Conservation (phyloP, 2,888 invertebrate species). For the Amphimallon solstitiale region DNA sequence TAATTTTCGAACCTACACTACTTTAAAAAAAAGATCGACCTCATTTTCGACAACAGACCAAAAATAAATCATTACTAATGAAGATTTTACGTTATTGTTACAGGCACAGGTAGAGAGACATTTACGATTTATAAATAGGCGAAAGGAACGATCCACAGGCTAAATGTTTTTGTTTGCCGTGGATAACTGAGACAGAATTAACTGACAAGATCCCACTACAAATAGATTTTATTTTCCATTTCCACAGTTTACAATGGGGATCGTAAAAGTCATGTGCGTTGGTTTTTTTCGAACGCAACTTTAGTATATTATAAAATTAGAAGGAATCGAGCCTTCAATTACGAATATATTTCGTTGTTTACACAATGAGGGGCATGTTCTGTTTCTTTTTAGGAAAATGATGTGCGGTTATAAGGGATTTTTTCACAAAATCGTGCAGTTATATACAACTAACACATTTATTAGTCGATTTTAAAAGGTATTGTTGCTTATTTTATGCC, state of each 20-base stretch:
- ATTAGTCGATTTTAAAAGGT: neutral
- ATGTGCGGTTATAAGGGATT: constrained; percentile 5
- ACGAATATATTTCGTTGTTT: constrained; percentile 2
- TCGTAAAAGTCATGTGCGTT: constrained; percentile 1
- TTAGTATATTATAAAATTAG: constrained; percentile 19
- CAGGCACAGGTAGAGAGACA: no score
- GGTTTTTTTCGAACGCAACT: constrained; percentile 13
- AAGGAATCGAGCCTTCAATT: constrained; percentile 8
- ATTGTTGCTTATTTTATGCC: no score
- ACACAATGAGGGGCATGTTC: neutral
- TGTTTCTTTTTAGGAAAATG: neutral
- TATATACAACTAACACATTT: neutral
- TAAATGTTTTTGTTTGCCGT: no score
- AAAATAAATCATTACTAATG: no score
- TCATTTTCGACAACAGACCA: no score
- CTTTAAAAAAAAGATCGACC: no score
- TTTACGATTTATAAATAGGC: no score
- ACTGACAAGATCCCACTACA: constrained; percentile 3
- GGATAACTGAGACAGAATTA: no score
- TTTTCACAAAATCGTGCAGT: no score
- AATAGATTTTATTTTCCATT: constrained; percentile 19
- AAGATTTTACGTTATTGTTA: no score
- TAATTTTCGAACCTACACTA: no score
- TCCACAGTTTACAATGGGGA: neutral
- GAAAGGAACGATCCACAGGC: no score